phyloP scores from a whole-genome alignment of 2,113 vertebrate genomes.

The Zosterops hypoxanthus region DNA sequence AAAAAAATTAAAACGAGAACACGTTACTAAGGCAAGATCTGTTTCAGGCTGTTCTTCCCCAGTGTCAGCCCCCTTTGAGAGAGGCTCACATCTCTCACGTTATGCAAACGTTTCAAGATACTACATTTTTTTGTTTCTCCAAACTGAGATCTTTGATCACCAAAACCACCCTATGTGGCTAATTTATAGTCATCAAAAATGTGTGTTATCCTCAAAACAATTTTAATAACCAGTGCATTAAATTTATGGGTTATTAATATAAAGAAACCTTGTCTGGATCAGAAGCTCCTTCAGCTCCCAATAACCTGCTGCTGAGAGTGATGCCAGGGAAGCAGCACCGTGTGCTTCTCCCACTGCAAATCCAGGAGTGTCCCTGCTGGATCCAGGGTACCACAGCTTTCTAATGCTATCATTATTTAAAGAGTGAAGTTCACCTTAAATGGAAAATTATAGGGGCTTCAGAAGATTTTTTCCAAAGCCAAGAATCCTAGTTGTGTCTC shows the following conservation, averaged over 20 bases:
- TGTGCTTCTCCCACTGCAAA: not conserved
- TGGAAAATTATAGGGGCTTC: not conserved
- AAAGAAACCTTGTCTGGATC: not conserved
- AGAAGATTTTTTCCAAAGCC: not conserved
- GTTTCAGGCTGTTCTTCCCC: constrained; percentile 7
- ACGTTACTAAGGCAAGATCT: constrained; percentile 1
- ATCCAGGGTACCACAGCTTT: not conserved
- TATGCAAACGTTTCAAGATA: not conserved
- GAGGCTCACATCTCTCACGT: not conserved
- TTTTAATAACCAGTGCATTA: not conserved
- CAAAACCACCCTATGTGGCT: not conserved
- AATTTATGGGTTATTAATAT: not conserved
- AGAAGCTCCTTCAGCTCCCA: not conserved
- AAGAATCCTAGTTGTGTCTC: not conserved
- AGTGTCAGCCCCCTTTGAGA: not conserved
- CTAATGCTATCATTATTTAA: not conserved
- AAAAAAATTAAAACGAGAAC: not conserved
- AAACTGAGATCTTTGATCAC: not conserved
- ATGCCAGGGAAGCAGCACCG: not conserved
- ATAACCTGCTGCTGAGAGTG: not conserved
- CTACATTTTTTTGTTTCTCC: not conserved
- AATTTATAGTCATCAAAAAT: not conserved
- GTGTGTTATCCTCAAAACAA: not conserved
- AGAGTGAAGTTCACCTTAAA: not conserved
- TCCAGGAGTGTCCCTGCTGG: not conserved